Base-by-base conservation (phyloP, 1,140 invertebrate genomes). In the Bombus superbus region DNA sequence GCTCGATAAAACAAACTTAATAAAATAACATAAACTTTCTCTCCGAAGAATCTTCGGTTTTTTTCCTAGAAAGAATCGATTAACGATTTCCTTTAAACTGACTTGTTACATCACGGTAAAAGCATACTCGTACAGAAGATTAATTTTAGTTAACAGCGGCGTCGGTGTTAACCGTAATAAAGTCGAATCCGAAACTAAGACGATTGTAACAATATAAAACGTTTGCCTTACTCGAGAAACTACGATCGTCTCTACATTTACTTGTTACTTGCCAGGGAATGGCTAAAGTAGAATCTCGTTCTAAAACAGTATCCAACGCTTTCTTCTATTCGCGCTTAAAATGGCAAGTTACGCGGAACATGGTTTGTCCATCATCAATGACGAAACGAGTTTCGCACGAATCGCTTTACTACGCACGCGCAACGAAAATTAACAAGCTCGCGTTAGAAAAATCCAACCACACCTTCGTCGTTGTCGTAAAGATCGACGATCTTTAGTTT, bases 321-420 rank as follows among this genome's bases (percentile, higher is more conserved):
- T 44, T 73, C 6, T 9, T 15, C 25, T 15, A 25, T 25, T 44
- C 32, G 0, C 15, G 22, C 18, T 35, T 10, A 6, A 6, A 59
- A 38, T 35, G 18, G 28, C 57, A 11, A 32, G 9, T 74, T 62
- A 22, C 71, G 59, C 53, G 32, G 69, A 62, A 62, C 69, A 73
- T 72, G 69, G 32, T 53, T 74, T 28, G 18, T 62, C n/a, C 80
- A 32, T 62, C 53, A 15, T 3, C 53, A 28, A 57, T 81, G 69
- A 81, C 5, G 47, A 62, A 73, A 81, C 80, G 3, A 81, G 68
- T 57, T 11, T 59, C 35, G 18, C 38, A 5, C 28, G 47, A 72
- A n/a, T 18, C 28, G 44, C 28, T 42, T 28, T 59, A 28, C 25
- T 44, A 28, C 25, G 10, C 25, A 8, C 25, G 57, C 25, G 57